phyloP scores from a whole-genome alignment of 2,797 vertebrate species.

The Tenualosa ilisha region DNA sequence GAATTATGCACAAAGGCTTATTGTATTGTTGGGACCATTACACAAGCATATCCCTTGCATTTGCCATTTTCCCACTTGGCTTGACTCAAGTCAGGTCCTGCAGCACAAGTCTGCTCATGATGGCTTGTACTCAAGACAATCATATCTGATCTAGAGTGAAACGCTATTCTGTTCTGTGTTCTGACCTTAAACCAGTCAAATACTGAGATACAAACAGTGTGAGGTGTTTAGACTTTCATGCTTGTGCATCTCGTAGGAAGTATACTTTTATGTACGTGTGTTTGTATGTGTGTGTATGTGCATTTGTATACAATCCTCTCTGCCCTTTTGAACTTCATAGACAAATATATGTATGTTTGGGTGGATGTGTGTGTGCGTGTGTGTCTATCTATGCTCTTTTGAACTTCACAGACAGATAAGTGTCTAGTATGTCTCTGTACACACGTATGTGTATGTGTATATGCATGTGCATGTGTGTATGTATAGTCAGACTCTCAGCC shows the following conservation, averaged over 20 bases:
- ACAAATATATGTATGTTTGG: neutral
- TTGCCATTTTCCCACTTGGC: neutral
- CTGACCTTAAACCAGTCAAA: too few relatives aligned
- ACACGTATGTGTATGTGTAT: neutral
- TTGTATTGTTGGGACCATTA: neutral
- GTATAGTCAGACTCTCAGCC: neutral
- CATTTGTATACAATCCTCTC: neutral
- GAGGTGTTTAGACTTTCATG: neutral
- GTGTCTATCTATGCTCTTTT: conserved; percentile 33
- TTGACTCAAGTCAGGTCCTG: neutral
- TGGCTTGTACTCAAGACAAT: neutral
- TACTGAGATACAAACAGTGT: too few relatives aligned
- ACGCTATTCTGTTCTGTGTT: too few relatives aligned
- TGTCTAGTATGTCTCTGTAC: neutral
- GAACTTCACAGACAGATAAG: conserved; percentile 59
- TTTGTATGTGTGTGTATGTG: too few relatives aligned
- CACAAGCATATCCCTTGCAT: neutral
- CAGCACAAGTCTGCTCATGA: too few relatives aligned
- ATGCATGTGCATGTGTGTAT: neutral
- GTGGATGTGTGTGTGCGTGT: neutral
- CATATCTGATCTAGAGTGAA: neutral
- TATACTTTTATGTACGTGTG: neutral
- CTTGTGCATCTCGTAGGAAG: neutral
- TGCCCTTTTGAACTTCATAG: neutral
- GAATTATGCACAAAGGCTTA: neutral